These are phyloP conservation scores for Galerucella nymphaeae DNA, from an alignment of 2,888 invertebrate genomes.

Conservation along the genomic window DNA sequence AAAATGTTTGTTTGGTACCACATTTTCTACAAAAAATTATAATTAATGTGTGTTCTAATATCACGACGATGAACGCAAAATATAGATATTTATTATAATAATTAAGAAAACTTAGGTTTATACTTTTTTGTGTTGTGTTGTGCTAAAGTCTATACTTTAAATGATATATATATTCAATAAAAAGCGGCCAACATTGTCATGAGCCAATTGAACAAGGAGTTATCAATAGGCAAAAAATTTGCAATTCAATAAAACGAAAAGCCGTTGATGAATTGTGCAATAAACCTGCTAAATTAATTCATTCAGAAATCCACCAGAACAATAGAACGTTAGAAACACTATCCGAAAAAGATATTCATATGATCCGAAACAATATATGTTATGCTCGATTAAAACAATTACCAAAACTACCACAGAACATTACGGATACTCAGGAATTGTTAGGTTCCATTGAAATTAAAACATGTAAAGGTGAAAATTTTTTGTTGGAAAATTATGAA, in stretches of 20 bases:
- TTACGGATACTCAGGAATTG: neutral
- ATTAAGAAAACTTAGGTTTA: too few species aligned
- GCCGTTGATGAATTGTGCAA: constrained; percentile 2
- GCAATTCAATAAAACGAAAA: neutral
- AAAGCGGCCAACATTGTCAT: neutral
- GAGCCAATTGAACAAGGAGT: constrained; percentile 1
- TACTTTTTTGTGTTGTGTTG: too few species aligned
- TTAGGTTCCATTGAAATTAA: neutral
- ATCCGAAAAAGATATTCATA: constrained; percentile 6
- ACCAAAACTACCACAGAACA: neutral
- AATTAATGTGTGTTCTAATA: too few species aligned
- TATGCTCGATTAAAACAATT: constrained; percentile 8
- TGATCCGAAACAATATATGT: neutral
- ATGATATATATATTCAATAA: too few species aligned
- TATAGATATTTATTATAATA: too few species aligned
- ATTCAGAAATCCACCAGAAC: constrained; percentile 4
- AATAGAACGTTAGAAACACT: constrained; percentile 3
- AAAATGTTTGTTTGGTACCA: too few species aligned
- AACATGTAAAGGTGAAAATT: neutral
- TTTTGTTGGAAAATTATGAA: neutral
- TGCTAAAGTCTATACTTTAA: too few species aligned
- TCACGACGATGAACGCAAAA: too few species aligned
- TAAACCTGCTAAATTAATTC: constrained; percentile 3
- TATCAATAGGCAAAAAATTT: constrained; percentile 2
- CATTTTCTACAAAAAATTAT: too few species aligned